Conservation (phyloP, 1,140 invertebrate species). For the Drosophila murphyi region DNA sequence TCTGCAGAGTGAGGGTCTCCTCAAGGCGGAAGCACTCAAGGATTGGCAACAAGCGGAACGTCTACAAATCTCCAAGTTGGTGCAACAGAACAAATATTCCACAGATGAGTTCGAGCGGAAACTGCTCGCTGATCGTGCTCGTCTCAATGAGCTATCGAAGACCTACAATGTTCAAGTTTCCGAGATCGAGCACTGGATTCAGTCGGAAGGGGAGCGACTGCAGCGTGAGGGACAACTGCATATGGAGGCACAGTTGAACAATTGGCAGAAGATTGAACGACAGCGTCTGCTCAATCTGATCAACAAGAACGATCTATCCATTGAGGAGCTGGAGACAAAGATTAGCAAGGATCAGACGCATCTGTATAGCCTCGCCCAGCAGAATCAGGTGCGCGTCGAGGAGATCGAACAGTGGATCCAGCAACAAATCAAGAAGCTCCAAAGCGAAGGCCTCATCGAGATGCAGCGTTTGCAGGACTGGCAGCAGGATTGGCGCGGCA, state of each 20-base stretch:
- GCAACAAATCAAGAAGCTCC: conserved; percentile 71
- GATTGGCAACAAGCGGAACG: conserved; percentile 77
- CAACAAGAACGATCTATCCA: conserved; percentile 74
- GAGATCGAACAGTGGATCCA: conserved; percentile 82
- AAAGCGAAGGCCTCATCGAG: conserved; percentile 71
- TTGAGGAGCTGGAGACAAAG: conserved; percentile 71
- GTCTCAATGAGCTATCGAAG: conserved; percentile 65
- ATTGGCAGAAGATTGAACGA: conserved; percentile 79
- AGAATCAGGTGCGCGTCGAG: conserved; percentile 80
- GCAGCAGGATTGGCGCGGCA: conserved; percentile 80
- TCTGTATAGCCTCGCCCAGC: conserved; percentile 73
- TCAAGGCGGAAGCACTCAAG: conserved; percentile 74
- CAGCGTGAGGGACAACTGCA: conserved; percentile 73
- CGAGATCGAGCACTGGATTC: conserved; percentile 79
- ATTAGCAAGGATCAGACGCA: conserved; percentile 73
- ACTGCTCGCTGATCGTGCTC: conserved; percentile 62
- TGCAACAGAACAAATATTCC: conserved; percentile 71
- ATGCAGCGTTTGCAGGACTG: conserved; percentile 78
- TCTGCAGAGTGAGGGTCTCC: conserved; percentile 69
- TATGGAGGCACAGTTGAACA: conserved; percentile 72
- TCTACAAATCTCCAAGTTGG: conserved; percentile 57
- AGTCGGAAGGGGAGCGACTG: conserved; percentile 73
- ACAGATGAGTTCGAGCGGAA: conserved; percentile 75
- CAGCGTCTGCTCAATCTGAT: conserved; percentile 71
- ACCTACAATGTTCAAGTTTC: conserved; percentile 74